Evolutionary conservation across 2,888 invertebrate species (phyloP), one percentile per base, ranked within the genome.

Genomic region (Galerucella pusilla): DNA sequence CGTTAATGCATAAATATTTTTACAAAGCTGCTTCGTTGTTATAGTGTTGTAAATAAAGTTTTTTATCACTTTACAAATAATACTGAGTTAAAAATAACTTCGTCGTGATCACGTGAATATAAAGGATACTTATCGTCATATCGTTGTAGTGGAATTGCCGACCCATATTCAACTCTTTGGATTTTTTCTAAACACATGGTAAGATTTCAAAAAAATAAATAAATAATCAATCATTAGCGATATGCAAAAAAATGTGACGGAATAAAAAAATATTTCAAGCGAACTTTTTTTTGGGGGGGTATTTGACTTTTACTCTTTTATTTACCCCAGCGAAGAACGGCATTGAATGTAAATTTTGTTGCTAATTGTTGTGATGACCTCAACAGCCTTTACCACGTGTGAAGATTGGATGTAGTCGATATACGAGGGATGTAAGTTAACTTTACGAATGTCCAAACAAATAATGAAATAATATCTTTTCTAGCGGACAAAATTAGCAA

Each of bases 11-110:
- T 65, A 73, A 64, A 70, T 73, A 67, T 14, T 71, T 74, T 77
- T 72, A 74, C 75, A 77, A 77, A 75, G 74, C 74, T 74, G 67
- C 64, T 59, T 75, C 64, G 63, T 72, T 74, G 70, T 59, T 45
- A 66, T 66, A 68, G 75, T 75, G 75, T 70, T 77, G 78, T 78
- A 78, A 78, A 79, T 78, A 80, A 81, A 80, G 74, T 77, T 79
- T 79, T 80, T 82, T 81, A 81, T 81, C 81, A 77, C 77, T 74
- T 79, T 78, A 79, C 82, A 80, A 82, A 82, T 57, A 57, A 57
- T 79, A 82, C 77, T 81, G 63, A 75, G 77, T 75, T 79, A 81
- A 81, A 80, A 81, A 81, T 81, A 81, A 81, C 78, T 77, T 76
- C 76, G 74, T 75, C 75, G 75, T 80, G 78, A 76, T 80, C 80